Evolutionary conservation across 2,888 invertebrate species (phyloP), one percentile per base, ranked within the genome.

Genomic region (Drepanosiphum platanoidis): DNA sequence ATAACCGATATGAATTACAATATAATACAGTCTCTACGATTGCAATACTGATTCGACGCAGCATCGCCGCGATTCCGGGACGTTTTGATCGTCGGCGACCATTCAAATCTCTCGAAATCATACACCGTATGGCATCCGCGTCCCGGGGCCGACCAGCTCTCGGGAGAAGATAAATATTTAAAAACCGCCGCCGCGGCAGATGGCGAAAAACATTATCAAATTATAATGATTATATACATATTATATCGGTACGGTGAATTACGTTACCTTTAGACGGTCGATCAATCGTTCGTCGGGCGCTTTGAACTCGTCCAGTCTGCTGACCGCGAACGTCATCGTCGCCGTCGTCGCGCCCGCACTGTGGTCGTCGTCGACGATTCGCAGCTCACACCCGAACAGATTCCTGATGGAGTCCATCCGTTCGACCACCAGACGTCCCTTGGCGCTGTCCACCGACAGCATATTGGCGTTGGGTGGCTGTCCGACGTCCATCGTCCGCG

Each of bases 351-450:
- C 15, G 39, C 8, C n/a, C 5, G 11, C 18, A 8, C 9, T 11
- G 22, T 18, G 27, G 27, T 11, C 18, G 18, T 52, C 52, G 46
- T 36, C 75, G 22, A 75, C 36, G 1, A 70, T 18, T 15, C 52
- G 83, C 36, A 84, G 27, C 22, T 84, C 83, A 66, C 83, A 84
- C 3, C 83, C 83, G n/a, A 84, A 84, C 74, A 84, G 75, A 36
- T 84, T 84, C 36, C 66, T 66, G 18, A 84, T 84, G 52, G 75
- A 75, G 46, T 84, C 83, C 68, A 84, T 75, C 27, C 83, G 83
- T 30, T 84, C 66, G 34, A 84, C 27, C 22, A 84, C 83, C 75
- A 84, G 22, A 30, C 46, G 83, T 36, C 75, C 75, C 66, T 84
- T 84, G 75, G 83, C 68, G n/a, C 52, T 66, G 66, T 84, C 83